phyloP scores from a whole-genome alignment of 2,797 vertebrate genomes.

The Erpetoichthys calabaricus region DNA sequence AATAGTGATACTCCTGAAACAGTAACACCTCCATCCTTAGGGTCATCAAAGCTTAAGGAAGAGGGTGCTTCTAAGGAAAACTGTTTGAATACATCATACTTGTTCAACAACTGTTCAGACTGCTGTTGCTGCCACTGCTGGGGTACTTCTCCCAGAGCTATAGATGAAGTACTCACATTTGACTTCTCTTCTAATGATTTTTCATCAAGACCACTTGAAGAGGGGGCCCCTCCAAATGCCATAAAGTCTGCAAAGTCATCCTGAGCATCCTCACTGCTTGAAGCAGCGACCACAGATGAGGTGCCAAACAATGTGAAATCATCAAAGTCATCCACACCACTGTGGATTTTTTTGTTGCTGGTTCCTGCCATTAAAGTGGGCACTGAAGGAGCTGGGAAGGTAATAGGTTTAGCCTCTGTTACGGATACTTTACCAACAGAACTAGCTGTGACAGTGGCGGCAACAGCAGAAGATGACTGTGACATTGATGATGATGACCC shows the following conservation, averaged over 20 bases:
- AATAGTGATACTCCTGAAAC: slow-evolving; percentile 40
- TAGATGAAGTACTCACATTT: background rate
- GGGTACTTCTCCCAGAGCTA: slow-evolving; percentile 12
- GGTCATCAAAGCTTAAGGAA: slow-evolving; percentile 55
- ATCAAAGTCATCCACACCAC: slow-evolving; percentile 72
- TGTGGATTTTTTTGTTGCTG: slow-evolving; percentile 35
- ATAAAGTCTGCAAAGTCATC: slow-evolving; percentile 97
- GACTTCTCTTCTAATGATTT: background rate
- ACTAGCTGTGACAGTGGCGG: slow-evolving; percentile 18
- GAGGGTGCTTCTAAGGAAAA: slow-evolving; percentile 68
- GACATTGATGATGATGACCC: slow-evolving; percentile 8
- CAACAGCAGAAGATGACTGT: slow-evolving; percentile 23
- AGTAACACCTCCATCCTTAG: slow-evolving; percentile 57
- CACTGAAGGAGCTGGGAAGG: slow-evolving; percentile 46
- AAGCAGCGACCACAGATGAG: slow-evolving; percentile 39
- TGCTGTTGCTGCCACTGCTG: slow-evolving; percentile 29
- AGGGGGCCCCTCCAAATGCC: slow-evolving; percentile 68
- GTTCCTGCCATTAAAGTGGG: slow-evolving; percentile 27
- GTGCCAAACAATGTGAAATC: slow-evolving; percentile 81
- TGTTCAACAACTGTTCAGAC: slow-evolving; percentile 41
- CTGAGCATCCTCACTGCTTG: slow-evolving; percentile 48
- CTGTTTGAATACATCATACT: slow-evolving; percentile 82
- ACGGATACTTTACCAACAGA: slow-evolving; percentile 15
- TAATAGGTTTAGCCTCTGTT: slow-evolving; percentile 47
- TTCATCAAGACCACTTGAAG: slow-evolving; percentile 34